phyloP scores from a whole-genome alignment of 2,113 vertebrate genomes.

The Calyptommatus sinebrachiatus region DNA sequence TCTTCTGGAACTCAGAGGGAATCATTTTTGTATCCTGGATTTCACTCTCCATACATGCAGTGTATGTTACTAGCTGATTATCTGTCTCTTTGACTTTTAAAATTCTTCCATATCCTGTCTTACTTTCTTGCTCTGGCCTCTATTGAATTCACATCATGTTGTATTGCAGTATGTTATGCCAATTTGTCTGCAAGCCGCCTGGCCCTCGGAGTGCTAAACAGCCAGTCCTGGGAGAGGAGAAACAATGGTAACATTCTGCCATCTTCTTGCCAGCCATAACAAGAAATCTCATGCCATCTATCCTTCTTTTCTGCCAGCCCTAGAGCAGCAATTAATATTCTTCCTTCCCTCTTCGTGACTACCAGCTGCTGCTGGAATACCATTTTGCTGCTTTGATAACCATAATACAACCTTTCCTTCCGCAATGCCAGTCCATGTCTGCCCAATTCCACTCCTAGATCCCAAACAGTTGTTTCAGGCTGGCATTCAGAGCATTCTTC shows the following conservation, averaged over 20 bases:
- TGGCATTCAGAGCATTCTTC: neutral
- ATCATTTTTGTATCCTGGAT: no score
- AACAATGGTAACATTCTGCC: neutral
- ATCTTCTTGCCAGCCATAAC: neutral
- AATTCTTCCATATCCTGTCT: neutral
- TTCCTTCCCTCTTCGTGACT: neutral
- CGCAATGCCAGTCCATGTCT: neutral
- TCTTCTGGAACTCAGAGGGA: no score
- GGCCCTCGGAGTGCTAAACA: neutral
- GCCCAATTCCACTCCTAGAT: no score
- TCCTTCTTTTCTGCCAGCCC: neutral
- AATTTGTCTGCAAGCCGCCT: constrained; percentile 14
- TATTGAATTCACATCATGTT: constrained; percentile 34
- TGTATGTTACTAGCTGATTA: no score
- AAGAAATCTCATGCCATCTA: neutral
- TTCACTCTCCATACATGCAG: no score
- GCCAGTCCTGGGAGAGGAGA: neutral
- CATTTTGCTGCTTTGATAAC: neutral
- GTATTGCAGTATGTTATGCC: constrained; percentile 25
- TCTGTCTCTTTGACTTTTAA: no score
- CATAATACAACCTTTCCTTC: neutral
- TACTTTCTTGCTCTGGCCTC: constrained; percentile 20
- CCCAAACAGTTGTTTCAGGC: neutral
- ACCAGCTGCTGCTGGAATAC: neutral
- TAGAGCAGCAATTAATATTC: neutral